phyloP scores from a whole-genome alignment of 2,888 invertebrate genomes.

The Steinernema carpocapsae region DNA sequence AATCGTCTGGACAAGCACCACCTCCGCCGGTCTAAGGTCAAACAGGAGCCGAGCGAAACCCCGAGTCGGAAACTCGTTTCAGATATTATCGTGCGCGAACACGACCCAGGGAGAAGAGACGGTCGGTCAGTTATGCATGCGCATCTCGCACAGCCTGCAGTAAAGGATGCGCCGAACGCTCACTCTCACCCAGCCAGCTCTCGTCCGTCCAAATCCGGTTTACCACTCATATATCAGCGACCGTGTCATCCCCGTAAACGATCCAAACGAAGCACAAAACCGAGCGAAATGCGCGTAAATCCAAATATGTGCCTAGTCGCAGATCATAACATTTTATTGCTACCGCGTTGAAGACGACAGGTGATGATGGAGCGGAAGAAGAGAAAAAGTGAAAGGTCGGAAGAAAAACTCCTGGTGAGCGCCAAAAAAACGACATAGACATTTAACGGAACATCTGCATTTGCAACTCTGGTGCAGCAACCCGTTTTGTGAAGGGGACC shows the following conservation, averaged over 20 bases:
- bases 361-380: too few species aligned
- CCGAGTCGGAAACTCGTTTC: constrained; percentile 6
- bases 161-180: constrained; percentile 23
- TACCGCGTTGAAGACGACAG: too few species aligned
- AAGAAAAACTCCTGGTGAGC: not conserved
- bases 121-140: constrained; percentile 30
- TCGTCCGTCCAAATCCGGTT: constrained; percentile 19
- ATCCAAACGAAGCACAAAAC: constrained; percentile 7
- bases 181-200: constrained; percentile 15
- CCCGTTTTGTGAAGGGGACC: constrained; percentile 15
- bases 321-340: constrained; percentile 23
- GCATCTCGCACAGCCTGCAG: constrained; percentile 3
- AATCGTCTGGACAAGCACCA: constrained; percentile 12
- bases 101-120: constrained; percentile 14
- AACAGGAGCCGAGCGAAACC: not conserved
- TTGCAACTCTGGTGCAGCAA: constrained; percentile 13
- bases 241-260: constrained; percentile 22
- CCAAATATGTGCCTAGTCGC: constrained; percentile 4
- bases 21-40: constrained; percentile 34
- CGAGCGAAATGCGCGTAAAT: not conserved
- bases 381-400: too few species aligned
- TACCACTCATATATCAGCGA: constrained; percentile 14
- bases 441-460: not conserved
- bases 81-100: not conserved
- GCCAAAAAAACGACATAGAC: constrained; percentile 1